These are phyloP conservation scores for Pogonomyrmex californicus DNA, from an alignment of 1,140 invertebrate species.

Conservation along the genomic window DNA sequence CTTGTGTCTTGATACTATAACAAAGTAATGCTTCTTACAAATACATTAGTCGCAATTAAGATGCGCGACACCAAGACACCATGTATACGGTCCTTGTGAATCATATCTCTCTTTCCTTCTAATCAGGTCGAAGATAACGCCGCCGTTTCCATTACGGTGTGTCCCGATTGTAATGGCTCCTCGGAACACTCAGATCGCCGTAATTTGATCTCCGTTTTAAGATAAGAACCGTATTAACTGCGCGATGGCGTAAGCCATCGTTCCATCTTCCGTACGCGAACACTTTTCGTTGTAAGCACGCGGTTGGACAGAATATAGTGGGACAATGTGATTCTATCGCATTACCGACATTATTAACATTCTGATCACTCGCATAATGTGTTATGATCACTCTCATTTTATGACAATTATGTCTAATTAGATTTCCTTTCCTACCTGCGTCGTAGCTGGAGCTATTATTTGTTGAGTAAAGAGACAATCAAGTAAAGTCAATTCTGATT, in stretches of 20 bases:
- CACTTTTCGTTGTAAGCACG: constrained; percentile 29
- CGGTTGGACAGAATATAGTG: background rate
- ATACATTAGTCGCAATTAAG: background rate
- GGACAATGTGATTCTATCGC: constrained; percentile 6
- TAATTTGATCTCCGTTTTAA: constrained; percentile 57
- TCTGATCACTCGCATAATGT: constrained; percentile 29
- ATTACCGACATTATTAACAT: constrained; percentile 39
- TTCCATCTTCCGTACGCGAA: constrained; percentile 5
- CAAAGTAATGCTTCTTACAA: constrained; percentile 13
- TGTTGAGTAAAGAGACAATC: background rate
- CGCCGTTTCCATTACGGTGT: constrained; percentile 53
- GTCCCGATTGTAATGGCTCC: constrained; percentile 56
- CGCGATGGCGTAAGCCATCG: constrained; percentile 20
- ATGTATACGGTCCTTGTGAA: background rate
- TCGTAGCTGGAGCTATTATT: background rate
- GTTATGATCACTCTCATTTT: too few relatives aligned
- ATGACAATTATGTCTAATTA: constrained; percentile 5
- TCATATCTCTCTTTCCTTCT: constrained; percentile 54
- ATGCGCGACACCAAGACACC: background rate
- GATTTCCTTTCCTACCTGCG: background rate
- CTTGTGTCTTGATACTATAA: background rate
- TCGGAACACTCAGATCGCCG: constrained; percentile 49
- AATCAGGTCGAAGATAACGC: constrained; percentile 52
- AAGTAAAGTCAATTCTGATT: background rate
- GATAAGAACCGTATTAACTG: constrained; percentile 59